Evolutionary conservation across 2,113 vertebrate species (phyloP).

Genomic region (Anser cygnoides): DNA sequence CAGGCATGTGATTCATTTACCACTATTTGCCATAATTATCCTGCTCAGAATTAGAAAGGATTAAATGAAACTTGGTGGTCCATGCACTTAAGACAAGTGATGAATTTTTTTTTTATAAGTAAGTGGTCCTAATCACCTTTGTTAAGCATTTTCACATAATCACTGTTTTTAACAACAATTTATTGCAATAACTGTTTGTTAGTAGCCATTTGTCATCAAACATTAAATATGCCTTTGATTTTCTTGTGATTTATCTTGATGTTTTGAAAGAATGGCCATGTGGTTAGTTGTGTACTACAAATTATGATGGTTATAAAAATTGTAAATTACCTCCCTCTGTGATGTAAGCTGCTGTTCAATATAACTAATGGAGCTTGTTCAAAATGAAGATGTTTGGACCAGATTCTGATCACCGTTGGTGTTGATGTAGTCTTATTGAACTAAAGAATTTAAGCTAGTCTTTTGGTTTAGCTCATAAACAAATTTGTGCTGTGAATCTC

Average conservation of each 20-base stretch:
- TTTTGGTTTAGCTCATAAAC: not conserved
- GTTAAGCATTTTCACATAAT: constrained; percentile 8
- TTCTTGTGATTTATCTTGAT: constrained; percentile 37
- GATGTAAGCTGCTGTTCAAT: not conserved
- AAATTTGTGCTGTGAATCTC: not conserved
- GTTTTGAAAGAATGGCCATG: constrained; percentile 21
- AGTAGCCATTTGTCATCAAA: constrained; percentile 34
- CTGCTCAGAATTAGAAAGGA: constrained; percentile 45
- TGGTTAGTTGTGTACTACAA: constrained; percentile 31
- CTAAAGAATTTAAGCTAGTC: not conserved
- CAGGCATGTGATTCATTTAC: constrained; percentile 64
- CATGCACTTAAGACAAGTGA: not conserved
- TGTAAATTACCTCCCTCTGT: constrained; percentile 11
- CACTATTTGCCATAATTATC: constrained; percentile 64
- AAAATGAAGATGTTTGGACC: not conserved
- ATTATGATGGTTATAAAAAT: constrained; percentile 38
- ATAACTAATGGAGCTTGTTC: not conserved
- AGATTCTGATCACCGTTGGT: not conserved
- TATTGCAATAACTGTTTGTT: constrained; percentile 20
- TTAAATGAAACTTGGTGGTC: constrained; percentile 65
- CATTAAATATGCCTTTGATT: not conserved
- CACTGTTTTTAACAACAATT: constrained; percentile 20
- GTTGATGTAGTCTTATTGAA: not conserved
- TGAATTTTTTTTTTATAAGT: not conserved
- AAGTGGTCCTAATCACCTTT: constrained; percentile 26